Percentiles rank a stretch among this genome's conserved stretches.
These are phyloP conservation scores for Xiphorhynchus erythropygius DNA, from an alignment of 2,797 vertebrate species.

Conservation along the genomic window DNA sequence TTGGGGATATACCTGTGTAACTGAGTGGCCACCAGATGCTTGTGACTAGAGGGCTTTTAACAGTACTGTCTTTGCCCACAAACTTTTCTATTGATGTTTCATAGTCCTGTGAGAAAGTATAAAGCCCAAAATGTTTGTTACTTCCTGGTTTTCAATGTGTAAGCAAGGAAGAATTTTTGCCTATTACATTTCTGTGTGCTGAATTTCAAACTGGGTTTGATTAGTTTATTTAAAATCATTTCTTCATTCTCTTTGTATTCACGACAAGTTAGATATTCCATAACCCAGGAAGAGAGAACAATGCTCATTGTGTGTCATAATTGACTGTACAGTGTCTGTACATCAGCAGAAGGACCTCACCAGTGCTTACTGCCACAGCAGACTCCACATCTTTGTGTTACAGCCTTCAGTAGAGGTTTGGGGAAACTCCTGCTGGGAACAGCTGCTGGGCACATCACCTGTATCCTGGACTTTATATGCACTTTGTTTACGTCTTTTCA, in stretches of 20 bases:
- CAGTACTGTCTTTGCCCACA: background rate
- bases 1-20: background rate
- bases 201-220: background rate
- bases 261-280: background rate
- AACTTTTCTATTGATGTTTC: background rate
- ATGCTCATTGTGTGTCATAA: fast-evolving
- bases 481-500: background rate
- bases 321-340: background rate
- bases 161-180: background rate
- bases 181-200: background rate
- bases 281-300: background rate
- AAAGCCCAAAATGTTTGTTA: background rate
- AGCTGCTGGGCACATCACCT: background rate
- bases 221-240: background rate
- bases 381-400: background rate
- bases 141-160: background rate
- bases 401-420: background rate
- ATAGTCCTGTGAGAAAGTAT: background rate
- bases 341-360: background rate
- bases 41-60: background rate
- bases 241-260: background rate
- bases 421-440: background rate
- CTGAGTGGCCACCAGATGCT: background rate
- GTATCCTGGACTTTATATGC: background rate
- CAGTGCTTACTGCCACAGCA: background rate